Evolutionary conservation across 2,113 vertebrate species (phyloP).

Genomic region (Thinocorus orbignyianus): DNA sequence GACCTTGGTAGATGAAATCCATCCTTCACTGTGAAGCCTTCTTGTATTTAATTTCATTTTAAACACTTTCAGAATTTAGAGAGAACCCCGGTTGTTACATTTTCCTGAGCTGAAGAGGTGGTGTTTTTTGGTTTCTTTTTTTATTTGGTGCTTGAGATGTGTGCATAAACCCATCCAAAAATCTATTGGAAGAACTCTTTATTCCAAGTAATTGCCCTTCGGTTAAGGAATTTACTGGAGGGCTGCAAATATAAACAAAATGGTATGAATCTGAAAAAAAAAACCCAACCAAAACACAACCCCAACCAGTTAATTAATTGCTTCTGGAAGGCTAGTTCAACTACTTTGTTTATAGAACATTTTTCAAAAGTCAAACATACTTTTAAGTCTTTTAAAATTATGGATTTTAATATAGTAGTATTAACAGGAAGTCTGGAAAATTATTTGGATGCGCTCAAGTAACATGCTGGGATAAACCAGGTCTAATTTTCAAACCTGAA

Average conservation of each 20-base stretch:
- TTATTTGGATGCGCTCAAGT: background rate
- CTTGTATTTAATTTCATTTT: background rate
- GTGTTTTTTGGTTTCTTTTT: background rate
- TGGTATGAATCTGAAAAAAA: background rate
- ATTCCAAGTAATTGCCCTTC: background rate
- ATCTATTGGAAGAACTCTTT: background rate
- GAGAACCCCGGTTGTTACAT: background rate
- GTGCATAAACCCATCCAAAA: background rate
- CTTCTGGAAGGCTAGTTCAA: background rate
- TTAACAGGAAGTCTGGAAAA: background rate
- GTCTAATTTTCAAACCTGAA: conserved; percentile 8
- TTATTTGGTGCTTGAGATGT: background rate
- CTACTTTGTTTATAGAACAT: background rate
- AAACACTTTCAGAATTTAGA: background rate
- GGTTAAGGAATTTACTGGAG: background rate
- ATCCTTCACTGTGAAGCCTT: background rate
- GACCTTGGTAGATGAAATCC: background rate
- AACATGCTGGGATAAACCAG: background rate
- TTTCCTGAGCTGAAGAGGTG: background rate
- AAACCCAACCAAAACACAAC: background rate
- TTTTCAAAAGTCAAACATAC: background rate
- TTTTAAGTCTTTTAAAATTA: background rate
- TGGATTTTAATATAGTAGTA: background rate
- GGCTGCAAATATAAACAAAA: conserved; percentile 8
- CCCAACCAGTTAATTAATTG: background rate